These are phyloP conservation scores for Platycheirus rosarum DNA, from an alignment of 2,888 invertebrate species.

Conservation along the genomic window DNA sequence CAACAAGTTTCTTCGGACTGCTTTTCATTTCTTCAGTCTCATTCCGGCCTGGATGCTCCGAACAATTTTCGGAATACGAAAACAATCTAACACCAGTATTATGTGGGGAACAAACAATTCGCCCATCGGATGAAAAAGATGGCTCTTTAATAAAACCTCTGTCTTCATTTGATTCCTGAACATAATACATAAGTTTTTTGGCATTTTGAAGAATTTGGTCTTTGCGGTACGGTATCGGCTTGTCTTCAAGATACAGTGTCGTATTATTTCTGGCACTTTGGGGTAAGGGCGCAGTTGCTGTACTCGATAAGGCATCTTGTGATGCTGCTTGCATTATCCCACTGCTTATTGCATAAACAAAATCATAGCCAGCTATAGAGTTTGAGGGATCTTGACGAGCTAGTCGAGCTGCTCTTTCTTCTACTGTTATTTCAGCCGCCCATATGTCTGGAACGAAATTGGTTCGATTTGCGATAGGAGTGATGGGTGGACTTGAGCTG, in stretches of 20 bases:
- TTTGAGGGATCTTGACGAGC: slow-evolving; percentile 78
- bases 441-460: slow-evolving; percentile 82
- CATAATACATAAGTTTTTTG: slow-evolving; percentile 91
- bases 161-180: slow-evolving; percentile 93
- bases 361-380: slow-evolving; percentile 80
- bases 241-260: slow-evolving; percentile 36
- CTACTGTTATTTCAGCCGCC: slow-evolving; percentile 82
- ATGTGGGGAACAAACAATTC: slow-evolving; percentile 95
- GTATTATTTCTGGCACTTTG: background rate
- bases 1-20: slow-evolving; percentile 83
- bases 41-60: slow-evolving; percentile 86
- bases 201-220: slow-evolving; percentile 84
- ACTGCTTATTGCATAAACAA: slow-evolving; percentile 82
- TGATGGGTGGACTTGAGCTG: background rate
- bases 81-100: slow-evolving; percentile 93
- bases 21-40: slow-evolving; percentile 76
- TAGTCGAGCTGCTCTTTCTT: slow-evolving; percentile 80
- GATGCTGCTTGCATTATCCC: slow-evolving; percentile 78
- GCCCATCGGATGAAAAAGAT: slow-evolving; percentile 94
- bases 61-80: slow-evolving; percentile 89
- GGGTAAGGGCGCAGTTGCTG: slow-evolving; percentile 7
- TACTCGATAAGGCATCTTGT: background rate
- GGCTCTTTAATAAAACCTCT: slow-evolving; percentile 96
- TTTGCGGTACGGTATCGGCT: slow-evolving; percentile 30
- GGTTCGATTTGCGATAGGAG: slow-evolving; percentile 20